Conservation (phyloP, 2,113 vertebrate genomes). For the Myotis davidii region DNA sequence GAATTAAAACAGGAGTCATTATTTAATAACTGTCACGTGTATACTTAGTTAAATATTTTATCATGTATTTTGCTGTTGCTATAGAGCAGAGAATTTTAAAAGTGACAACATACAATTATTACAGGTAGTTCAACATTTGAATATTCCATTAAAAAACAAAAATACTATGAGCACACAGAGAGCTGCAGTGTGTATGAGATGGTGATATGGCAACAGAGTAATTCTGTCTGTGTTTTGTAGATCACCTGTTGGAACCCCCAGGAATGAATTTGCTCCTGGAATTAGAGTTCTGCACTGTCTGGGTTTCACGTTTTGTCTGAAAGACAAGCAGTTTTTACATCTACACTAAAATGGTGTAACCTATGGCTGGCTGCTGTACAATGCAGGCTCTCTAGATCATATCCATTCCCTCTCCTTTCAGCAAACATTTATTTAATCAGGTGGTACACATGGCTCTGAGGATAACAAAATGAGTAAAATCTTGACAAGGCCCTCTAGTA, state of each 20-base stretch:
- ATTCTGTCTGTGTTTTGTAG: background rate
- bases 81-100: background rate
- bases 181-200: background rate
- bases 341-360: background rate
- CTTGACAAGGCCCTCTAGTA: background rate
- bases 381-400: background rate
- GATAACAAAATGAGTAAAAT: conserved; percentile 7
- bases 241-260: background rate
- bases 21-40: conserved; percentile 1
- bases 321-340: background rate
- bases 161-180: background rate
- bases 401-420: background rate
- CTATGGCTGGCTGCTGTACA: background rate
- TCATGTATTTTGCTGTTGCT: background rate
- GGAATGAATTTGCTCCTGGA: background rate
- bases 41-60: background rate
- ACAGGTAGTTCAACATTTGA: background rate
- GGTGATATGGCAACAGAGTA: background rate
- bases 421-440: conserved; percentile 39
- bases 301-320: background rate
- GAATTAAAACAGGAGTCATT: background rate
- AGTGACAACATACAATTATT: background rate
- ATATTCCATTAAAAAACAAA: background rate
- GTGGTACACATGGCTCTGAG: background rate
- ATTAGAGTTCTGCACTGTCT: background rate